Evolutionary conservation across 2,113 vertebrate species (phyloP).

Genomic region (Panthera uncia): DNA sequence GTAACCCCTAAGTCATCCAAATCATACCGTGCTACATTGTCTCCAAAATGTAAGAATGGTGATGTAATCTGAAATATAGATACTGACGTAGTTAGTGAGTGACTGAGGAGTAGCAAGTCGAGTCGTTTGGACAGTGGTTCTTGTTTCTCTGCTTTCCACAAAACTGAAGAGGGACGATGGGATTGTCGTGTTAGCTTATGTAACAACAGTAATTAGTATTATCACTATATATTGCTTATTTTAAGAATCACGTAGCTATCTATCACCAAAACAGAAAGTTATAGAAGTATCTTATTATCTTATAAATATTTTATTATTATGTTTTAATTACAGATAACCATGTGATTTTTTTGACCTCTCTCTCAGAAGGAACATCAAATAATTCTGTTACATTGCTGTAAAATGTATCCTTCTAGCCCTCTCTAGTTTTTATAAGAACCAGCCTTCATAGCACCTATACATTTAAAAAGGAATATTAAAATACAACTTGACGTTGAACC

Average conservation of each 20-base stretch:
- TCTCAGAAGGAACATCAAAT: background rate
- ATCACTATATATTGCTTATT: background rate
- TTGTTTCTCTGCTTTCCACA: background rate
- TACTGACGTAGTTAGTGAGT: background rate
- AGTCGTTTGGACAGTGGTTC: background rate
- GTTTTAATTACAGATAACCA: background rate
- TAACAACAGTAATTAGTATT: background rate
- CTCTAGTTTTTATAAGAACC: background rate
- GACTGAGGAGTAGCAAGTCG: background rate
- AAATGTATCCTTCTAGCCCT: background rate
- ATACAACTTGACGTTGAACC: background rate
- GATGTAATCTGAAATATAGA: background rate
- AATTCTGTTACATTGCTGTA: background rate
- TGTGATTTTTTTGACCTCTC: background rate
- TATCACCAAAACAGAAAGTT: background rate
- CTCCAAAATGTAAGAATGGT: background rate
- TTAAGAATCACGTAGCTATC: background rate
- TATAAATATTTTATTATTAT: background rate
- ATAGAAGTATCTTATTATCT: background rate
- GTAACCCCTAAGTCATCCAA: background rate
- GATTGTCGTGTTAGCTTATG: background rate
- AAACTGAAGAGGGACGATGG: background rate
- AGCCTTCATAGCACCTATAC: background rate
- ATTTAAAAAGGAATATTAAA: background rate
- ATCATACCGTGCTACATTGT: fast-evolving